Evolutionary conservation across 2,888 invertebrate species (phyloP).

Genomic region (Oxytorus armatus): DNA sequence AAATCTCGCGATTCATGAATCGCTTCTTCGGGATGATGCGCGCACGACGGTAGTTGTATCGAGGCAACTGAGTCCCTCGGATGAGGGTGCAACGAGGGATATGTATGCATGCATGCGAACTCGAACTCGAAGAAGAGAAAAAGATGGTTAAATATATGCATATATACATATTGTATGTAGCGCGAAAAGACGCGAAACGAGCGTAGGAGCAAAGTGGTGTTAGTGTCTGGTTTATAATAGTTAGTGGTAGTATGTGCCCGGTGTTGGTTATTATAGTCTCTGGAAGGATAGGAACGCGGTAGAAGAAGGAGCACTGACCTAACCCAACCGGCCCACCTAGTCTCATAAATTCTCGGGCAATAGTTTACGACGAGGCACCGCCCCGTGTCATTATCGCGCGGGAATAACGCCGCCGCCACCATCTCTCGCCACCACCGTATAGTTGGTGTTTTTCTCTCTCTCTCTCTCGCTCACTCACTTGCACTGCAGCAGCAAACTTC

Average conservation of each 20-base stretch:
- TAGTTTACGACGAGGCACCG: conserved; percentile 82
- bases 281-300: conserved; percentile 65
- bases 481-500: conserved; percentile 41
- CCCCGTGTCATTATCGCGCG: conserved; percentile 82
- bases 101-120: conserved; percentile 37
- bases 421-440: conserved; percentile 60
- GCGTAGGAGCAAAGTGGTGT: conserved; percentile 62
- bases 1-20: not conserved
- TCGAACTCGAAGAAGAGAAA: conserved; percentile 8
- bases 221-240: conserved; percentile 35
- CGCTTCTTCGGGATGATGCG: conserved; percentile 35
- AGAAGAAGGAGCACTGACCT: conserved; percentile 71
- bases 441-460: conserved; percentile 27
- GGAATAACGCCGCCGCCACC: conserved; percentile 69
- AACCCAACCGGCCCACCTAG: conserved; percentile 73
- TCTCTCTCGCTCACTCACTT: conserved; percentile 35
- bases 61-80: too few species aligned
- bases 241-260: conserved; percentile 10
- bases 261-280: conserved; percentile 57
- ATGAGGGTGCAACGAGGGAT: conserved; percentile 21
- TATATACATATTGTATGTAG: too few species aligned
- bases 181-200: conserved; percentile 43
- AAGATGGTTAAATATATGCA: conserved; percentile 4
- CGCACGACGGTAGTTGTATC: conserved; percentile 47
- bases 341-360: conserved; percentile 81